Evolutionary conservation across 2,888 invertebrate genomes (phyloP).

Genomic region (Lottia scabra): DNA sequence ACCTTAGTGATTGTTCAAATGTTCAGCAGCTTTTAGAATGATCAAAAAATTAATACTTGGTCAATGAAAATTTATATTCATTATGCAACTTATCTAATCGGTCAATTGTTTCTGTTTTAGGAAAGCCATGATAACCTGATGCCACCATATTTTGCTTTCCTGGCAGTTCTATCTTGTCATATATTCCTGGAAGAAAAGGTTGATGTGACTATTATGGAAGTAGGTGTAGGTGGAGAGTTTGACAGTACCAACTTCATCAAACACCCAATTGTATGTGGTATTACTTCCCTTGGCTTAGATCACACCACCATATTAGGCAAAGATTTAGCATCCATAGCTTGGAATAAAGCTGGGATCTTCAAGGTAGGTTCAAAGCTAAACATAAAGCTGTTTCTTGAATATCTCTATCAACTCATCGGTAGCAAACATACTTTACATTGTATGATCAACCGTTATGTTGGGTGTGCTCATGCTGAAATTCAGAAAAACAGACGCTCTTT

Average conservation of each 20-base stretch:
- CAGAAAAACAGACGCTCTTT: no score
- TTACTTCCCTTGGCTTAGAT: slow-evolving; percentile 91
- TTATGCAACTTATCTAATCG: no score
- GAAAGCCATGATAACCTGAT: slow-evolving; percentile 73
- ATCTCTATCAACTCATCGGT: no score
- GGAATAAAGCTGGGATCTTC: slow-evolving; percentile 96
- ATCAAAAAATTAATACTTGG: no score
- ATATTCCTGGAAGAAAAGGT: slow-evolving; percentile 82
- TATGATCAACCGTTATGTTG: no score
- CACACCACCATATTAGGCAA: slow-evolving; percentile 87
- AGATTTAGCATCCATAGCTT: slow-evolving; percentile 88
- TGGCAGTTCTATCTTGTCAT: slow-evolving; percentile 91
- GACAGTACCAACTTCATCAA: slow-evolving; percentile 95
- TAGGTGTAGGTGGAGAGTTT: slow-evolving; percentile 94
- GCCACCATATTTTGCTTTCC: slow-evolving; percentile 94
- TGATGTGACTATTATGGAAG: slow-evolving; percentile 94
- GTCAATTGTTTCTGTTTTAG: slow-evolving; percentile 36
- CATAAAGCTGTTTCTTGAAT: no score
- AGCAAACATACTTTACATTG: no score
- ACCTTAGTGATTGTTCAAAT: no score
- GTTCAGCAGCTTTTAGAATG: no score
- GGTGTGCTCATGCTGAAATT: no score
- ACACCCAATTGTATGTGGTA: slow-evolving; percentile 87
- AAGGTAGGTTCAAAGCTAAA: no score
- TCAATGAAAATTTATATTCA: no score